phyloP scores from a whole-genome alignment of 2,113 vertebrate species.

The Hystrix cristata region DNA sequence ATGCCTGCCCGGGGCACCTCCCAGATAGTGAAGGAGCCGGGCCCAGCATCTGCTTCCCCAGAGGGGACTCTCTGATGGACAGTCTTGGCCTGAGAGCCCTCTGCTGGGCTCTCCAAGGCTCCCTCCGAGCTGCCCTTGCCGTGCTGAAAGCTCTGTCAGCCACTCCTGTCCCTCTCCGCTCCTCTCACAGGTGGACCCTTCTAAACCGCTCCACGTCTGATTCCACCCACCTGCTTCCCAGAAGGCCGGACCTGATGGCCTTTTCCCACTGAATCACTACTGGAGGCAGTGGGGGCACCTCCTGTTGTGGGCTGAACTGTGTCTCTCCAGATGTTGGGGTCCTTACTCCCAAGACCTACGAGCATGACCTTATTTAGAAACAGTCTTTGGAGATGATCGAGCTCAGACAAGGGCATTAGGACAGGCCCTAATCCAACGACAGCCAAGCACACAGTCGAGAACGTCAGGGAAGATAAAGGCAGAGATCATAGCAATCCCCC shows the following conservation, averaged over 20 bases:
- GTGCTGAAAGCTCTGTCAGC: neutral
- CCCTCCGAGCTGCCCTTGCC: neutral
- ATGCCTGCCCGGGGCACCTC: neutral
- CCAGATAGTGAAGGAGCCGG: neutral
- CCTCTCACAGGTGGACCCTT: neutral
- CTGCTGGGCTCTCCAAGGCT: neutral
- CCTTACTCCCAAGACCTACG: neutral
- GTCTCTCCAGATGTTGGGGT: neutral
- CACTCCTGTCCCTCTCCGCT: neutral
- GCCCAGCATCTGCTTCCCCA: neutral
- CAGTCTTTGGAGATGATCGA: neutral
- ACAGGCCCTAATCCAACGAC: neutral
- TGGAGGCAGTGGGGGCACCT: rapidly evolving
- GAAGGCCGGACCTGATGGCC: rapidly evolving
- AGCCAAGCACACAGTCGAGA: neutral
- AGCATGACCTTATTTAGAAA: neutral
- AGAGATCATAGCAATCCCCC: neutral
- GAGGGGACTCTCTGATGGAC: neutral
- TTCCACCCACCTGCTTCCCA: neutral
- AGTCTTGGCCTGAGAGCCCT: neutral
- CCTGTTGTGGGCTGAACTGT: neutral
- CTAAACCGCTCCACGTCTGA: neutral
- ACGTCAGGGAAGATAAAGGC: neutral
- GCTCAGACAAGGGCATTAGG: neutral
- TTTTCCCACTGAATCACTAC: neutral